Base-by-base conservation (phyloP, 2,113 vertebrate genomes). In the Apistogramma diplotaenia region DNA sequence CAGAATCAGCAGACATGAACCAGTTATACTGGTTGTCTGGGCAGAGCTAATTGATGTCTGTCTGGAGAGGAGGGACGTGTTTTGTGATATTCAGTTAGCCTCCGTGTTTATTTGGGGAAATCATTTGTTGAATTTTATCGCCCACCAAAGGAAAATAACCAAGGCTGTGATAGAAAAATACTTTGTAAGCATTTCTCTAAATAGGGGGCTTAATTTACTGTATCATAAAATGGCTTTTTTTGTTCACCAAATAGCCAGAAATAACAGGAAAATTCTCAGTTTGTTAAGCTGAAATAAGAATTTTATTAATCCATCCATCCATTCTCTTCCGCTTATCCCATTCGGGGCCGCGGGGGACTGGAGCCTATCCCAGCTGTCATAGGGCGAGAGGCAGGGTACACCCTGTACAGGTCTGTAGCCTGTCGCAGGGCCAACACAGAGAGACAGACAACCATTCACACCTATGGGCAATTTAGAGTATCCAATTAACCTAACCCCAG, bases 21-120 rank as follows among this genome's bases (percentile, higher is more conserved):
- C 49, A 74, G 87, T 89, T 81, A 2, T 3, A 61, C 84, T 54
- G 85, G 83, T 83, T 83, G 43, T 55, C 19, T 33, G 29, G 3
- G 29, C 23, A 10, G 15, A 46, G 40, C 16, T 90, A 40, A 40
- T 82, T 79, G 1, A 76, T 62, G 76, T n/a, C 29, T 21, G 5
- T 6, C 35, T 23, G 21, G n/a, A 11, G 31, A 10, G 1, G 5
- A 29, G 51, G 49, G 18, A 75, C 15, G 21, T 16, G 21, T 76
- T 40, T 70, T 31, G 70, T 5, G 18, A 5, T 21, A 4, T 35
- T 35, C 37, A 3, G 4, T 43, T 43, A 43, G 10, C 40, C 40
- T 4, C 40, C 40, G 12, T 43, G 12, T 43, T 43, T 43, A 15
- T 15, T 15, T 43, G 37, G 11, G 9, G 37, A 40, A 11, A 40